phyloP scores from a whole-genome alignment of 2,888 invertebrate genomes.

The Chrysolina oricalcia region DNA sequence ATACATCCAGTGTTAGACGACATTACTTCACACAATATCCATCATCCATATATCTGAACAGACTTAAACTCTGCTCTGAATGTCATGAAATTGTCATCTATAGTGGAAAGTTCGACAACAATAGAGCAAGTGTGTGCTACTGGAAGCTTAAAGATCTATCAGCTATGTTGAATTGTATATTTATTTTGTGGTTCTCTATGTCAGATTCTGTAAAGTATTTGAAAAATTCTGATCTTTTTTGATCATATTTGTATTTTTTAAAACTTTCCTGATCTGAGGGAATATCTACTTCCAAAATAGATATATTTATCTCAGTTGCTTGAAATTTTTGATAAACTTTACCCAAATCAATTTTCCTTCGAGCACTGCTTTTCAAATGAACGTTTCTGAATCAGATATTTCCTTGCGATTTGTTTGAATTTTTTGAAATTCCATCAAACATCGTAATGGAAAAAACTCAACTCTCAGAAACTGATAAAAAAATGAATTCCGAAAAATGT shows the following conservation, averaged over 20 bases:
- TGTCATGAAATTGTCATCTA: conserved; percentile 2
- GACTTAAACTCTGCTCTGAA: conserved; percentile 4
- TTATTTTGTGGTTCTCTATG: neutral
- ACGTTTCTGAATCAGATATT: conserved; percentile 28
- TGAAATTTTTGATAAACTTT: neutral
- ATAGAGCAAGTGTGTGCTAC: neutral
- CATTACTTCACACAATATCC: conserved; percentile 6
- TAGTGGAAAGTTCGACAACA: neutral
- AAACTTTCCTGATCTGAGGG: neutral
- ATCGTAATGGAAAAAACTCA: conserved; percentile 14
- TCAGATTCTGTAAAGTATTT: conserved; percentile 33
- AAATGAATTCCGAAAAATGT: conserved; percentile 10
- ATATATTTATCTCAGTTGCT: neutral
- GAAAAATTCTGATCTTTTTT: neutral
- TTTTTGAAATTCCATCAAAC: conserved; percentile 6
- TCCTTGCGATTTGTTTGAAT: conserved; percentile 19
- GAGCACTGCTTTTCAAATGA: conserved; percentile 1
- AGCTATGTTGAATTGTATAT: neutral
- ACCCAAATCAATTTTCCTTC: neutral
- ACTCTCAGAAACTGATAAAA: neutral
- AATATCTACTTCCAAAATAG: neutral
- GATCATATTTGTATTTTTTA: conserved; percentile 33
- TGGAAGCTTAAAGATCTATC: neutral
- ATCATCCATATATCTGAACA: no score
- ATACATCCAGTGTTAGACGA: neutral